Evolutionary conservation across 2,888 invertebrate genomes (phyloP).

Genomic region (Drosophila rubida): DNA sequence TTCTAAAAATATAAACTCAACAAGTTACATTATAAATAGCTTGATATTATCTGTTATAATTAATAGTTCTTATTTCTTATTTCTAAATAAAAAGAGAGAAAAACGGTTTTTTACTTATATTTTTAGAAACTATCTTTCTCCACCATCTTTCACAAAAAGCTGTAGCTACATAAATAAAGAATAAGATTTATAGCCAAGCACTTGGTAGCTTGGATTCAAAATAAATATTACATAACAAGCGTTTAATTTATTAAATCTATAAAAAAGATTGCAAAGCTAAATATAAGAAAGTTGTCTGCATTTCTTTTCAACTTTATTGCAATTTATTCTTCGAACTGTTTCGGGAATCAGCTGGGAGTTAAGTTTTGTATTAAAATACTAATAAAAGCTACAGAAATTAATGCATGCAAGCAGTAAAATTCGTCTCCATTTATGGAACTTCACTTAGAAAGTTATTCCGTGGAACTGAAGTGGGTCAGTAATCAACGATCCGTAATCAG

Average conservation of each 20-base stretch:
- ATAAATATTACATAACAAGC: background rate
- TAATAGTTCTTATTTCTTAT: too few species aligned
- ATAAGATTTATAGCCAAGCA: background rate
- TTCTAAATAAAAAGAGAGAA: too few species aligned
- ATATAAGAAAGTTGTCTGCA: background rate
- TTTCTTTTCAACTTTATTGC: background rate
- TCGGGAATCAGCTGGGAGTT: background rate
- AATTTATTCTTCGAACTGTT: background rate
- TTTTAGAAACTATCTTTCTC: too few species aligned
- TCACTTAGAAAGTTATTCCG: conserved; percentile 14
- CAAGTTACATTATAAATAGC: too few species aligned
- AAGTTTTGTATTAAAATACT: background rate
- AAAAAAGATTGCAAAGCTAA: background rate
- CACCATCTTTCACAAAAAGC: background rate
- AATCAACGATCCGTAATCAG: conserved; percentile 11
- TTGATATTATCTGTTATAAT: too few species aligned
- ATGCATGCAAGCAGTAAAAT: background rate
- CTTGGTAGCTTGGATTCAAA: background rate
- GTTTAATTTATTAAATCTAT: background rate
- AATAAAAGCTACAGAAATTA: background rate
- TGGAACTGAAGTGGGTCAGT: conserved; percentile 9
- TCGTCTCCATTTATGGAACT: background rate
- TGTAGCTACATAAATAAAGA: background rate
- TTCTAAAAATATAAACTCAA: too few species aligned
- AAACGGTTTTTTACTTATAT: too few species aligned